Evolutionary conservation across 2,113 vertebrate species (phyloP), one percentile per base, ranked within the genome.

Genomic region (Hypomesus transpacificus): DNA sequence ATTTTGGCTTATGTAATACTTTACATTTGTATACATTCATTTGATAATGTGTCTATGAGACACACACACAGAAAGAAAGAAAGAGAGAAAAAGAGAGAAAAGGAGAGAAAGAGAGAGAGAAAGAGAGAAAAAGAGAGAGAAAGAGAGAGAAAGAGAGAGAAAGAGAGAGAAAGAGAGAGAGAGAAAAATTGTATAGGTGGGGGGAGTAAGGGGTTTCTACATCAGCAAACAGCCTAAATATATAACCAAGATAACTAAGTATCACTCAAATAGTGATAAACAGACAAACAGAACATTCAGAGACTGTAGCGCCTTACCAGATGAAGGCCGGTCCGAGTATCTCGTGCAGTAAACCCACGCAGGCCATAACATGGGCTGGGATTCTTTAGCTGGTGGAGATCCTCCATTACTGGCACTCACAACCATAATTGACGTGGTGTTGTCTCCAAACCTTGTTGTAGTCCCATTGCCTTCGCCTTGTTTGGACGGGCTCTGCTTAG

Each of bases 301-400:
- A 71, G 81, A 87, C 86, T 80, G 62, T 81, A 88, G 86, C 90
- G 89, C 91, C 96, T 97, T 95, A 98, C 96, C 96, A 83, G 96
- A 98, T 92, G 96, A 98, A 59, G 96, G 96, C 83, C 96, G 93
- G 90, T 98, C 96, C 84, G 96, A 98, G 87, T 98, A 98, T 20
- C 96, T 93, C 14, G 96, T 98, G 84, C 96, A 98, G 92, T 98
- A 98, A 71, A 98, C 96, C 96, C 96, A 98, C 70, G 96, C 96
- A 81, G 96, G 96, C 96, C 96, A 98, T 54, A 97, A 88, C 73
- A 98, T 82, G 71, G 94, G 93, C 87, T 95, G 94, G 70, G 91
- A 90, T 66, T 98, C 95, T 75, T 92, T 91, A 80, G 90, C 81
- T 66, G 91, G 75, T 60, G 91, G 81, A 13, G 93, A 89, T 68